Evolutionary conservation across 2,888 invertebrate genomes (phyloP).

Genomic region (Epicampocera succincta): DNA sequence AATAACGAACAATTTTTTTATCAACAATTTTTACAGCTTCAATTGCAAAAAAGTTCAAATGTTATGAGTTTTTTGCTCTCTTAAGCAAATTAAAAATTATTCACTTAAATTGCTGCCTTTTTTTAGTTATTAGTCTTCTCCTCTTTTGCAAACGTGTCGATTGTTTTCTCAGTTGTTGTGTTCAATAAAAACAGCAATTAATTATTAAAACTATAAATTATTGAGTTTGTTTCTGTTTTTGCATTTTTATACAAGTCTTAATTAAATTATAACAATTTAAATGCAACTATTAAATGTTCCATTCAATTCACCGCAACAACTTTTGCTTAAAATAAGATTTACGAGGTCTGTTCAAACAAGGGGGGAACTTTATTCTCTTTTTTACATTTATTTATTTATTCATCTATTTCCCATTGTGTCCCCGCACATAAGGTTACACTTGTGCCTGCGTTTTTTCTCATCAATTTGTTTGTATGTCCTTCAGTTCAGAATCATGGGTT

Average conservation of each 20-base stretch:
- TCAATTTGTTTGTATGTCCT: too few species aligned
- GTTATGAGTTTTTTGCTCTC: conserved; percentile 7
- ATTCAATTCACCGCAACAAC: too few species aligned
- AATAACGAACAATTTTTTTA: too few species aligned
- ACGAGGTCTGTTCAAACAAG: too few species aligned
- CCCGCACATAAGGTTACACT: too few species aligned
- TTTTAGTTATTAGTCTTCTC: neutral
- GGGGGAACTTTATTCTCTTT: too few species aligned
- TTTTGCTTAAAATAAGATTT: too few species aligned
- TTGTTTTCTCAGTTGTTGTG: conserved; percentile 6
- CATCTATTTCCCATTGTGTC: too few species aligned
- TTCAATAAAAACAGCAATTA: conserved; percentile 5
- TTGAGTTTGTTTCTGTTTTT: neutral
- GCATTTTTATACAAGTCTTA: conserved; percentile 1
- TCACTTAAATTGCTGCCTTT: conserved; percentile 28
- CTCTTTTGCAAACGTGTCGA: conserved; percentile 3
- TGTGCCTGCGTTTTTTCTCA: too few species aligned
- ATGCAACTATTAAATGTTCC: neutral
- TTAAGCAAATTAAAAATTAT: conserved; percentile 8
- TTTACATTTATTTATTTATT: too few species aligned
- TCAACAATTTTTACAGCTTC: neutral
- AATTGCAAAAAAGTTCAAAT: conserved; percentile 44
- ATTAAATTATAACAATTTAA: conserved; percentile 28
- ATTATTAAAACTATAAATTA: conserved; percentile 13
- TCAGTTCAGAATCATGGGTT: too few species aligned